Evolutionary conservation across 2,797 vertebrate species (phyloP).

Genomic region (Sebastes hubbsi): DNA sequence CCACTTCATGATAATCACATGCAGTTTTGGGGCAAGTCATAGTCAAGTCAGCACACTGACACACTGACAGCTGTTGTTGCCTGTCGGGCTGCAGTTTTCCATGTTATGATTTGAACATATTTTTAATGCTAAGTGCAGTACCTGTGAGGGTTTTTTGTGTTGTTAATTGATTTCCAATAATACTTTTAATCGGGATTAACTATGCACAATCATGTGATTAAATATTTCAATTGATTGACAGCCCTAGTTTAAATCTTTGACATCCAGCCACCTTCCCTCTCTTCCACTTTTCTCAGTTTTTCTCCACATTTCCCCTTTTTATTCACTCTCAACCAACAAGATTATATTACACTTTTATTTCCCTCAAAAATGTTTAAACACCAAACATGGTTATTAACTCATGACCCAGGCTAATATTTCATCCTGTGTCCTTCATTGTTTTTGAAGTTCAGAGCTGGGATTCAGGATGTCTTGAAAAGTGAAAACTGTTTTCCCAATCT

Average conservation of each 20-base stretch:
- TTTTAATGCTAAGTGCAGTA: too few relatives aligned
- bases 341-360: not conserved
- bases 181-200: too few relatives aligned
- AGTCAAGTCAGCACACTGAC: too few relatives aligned
- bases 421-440: not conserved
- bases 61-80: too few relatives aligned
- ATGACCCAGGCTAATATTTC: not conserved
- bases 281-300: not conserved
- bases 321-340: not conserved
- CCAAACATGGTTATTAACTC: not conserved
- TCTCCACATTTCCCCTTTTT: not conserved
- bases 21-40: too few relatives aligned
- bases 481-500: not conserved
- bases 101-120: too few relatives aligned
- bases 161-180: too few relatives aligned
- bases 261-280: not conserved
- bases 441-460: not conserved
- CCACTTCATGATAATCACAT: too few relatives aligned
- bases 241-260: not conserved
- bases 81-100: too few relatives aligned
- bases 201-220: too few relatives aligned
- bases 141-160: too few relatives aligned
- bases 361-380: not conserved
- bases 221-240: too few relatives aligned
- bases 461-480: not conserved